Evolutionary conservation across 2,888 invertebrate genomes (phyloP).

Genomic region (Tiliacea aurago): DNA sequence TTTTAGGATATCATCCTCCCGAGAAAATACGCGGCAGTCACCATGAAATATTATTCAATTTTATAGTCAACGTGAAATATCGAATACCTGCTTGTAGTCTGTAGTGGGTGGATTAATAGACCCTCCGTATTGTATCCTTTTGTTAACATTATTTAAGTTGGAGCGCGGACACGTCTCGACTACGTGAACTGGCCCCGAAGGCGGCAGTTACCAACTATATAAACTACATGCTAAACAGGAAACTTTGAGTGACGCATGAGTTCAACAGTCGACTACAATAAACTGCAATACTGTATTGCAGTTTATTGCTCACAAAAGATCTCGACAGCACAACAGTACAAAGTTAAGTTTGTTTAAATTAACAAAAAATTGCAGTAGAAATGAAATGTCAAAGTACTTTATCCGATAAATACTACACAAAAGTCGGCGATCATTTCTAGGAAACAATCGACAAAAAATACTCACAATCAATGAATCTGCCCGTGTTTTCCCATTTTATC

Average conservation of each 20-base stretch:
- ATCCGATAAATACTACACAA: not conserved
- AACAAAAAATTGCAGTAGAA: not conserved
- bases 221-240: slow-evolving; percentile 15
- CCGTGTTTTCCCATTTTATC: too few relatives aligned
- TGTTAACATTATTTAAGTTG: slow-evolving; percentile 20
- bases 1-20: slow-evolving; percentile 72
- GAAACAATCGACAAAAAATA: too few relatives aligned
- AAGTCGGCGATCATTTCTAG: not conserved
- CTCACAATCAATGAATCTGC: not conserved
- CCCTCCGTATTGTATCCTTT: slow-evolving; percentile 1
- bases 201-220: not conserved
- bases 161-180: slow-evolving; percentile 20
- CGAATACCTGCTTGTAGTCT: slow-evolving; percentile 31
- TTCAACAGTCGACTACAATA: not conserved
- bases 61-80: slow-evolving; percentile 54
- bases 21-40: slow-evolving; percentile 51
- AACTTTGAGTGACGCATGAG: not conserved
- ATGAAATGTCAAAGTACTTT: not conserved
- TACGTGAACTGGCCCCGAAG: slow-evolving; percentile 13
- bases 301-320: not conserved
- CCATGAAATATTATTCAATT: slow-evolving; percentile 64
- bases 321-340: not conserved
- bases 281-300: too few relatives aligned
- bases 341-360: not conserved
- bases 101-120: slow-evolving; percentile 9